Percentiles rank a stretch among this genome's conserved stretches.
These are phyloP conservation scores for Pelochelys cantorii DNA, from an alignment of 2,797 vertebrate genomes.

Conservation along the genomic window DNA sequence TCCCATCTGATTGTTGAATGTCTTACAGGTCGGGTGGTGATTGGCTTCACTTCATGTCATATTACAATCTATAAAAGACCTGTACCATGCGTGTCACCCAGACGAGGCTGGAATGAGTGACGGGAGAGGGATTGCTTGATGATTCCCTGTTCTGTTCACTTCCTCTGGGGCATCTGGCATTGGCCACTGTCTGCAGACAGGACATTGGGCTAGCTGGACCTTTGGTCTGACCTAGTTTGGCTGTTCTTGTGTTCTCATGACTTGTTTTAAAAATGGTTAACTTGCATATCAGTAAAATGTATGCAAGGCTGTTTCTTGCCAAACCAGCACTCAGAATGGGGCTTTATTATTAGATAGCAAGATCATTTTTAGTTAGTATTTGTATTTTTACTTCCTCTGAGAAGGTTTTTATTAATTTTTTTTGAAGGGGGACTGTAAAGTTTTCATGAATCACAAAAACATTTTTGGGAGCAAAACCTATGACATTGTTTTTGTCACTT, in stretches of 20 bases:
- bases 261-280: background rate
- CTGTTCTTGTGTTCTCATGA: too few relatives aligned
- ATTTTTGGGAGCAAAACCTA: background rate
- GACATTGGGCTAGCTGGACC: too few relatives aligned
- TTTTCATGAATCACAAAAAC: background rate
- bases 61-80: too few relatives aligned
- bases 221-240: too few relatives aligned
- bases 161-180: too few relatives aligned
- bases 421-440: background rate
- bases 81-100: rapidly evolving
- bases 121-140: too few relatives aligned
- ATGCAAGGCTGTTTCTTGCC: slow-evolving; percentile 6
- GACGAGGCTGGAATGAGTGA: background rate
- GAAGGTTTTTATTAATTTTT: background rate
- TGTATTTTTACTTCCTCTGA: background rate
- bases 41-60: background rate
- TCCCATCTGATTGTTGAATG: background rate
- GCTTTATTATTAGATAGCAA: slow-evolving; percentile 5
- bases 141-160: too few relatives aligned
- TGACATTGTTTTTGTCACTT: background rate
- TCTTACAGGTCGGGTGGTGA: rapidly evolving
- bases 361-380: slow-evolving; percentile 31
- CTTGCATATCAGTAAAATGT: slow-evolving; percentile 36
- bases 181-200: too few relatives aligned
- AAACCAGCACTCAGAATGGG: background rate